These are phyloP conservation scores for Diplodus puntazzo DNA, from an alignment of 2,797 vertebrate species.

Conservation along the genomic window DNA sequence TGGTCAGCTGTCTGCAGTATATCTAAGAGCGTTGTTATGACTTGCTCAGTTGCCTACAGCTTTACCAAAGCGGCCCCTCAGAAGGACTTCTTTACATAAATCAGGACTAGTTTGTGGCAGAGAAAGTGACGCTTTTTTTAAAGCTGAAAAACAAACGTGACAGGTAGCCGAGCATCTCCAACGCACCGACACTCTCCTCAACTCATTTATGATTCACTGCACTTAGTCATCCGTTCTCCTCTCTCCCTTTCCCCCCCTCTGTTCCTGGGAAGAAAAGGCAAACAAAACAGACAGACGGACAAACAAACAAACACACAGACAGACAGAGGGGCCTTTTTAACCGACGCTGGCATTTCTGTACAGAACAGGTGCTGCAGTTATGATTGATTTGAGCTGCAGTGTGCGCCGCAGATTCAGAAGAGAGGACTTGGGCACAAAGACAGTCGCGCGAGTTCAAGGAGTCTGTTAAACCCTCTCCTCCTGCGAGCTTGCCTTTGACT, in stretches of 20 bases:
- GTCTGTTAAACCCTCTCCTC: slow-evolving; percentile 56
- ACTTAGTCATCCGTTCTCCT: slow-evolving; percentile 63
- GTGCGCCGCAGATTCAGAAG: slow-evolving; percentile 53
- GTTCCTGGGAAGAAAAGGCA: slow-evolving; percentile 50
- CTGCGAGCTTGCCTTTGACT: slow-evolving; percentile 51
- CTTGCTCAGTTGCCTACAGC: slow-evolving; percentile 36
- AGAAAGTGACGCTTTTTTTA: slow-evolving; percentile 14
- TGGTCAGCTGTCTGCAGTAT: slow-evolving; percentile 45
- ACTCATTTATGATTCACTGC: slow-evolving; percentile 73
- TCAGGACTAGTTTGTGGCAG: slow-evolving; percentile 32
- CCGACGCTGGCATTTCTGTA: slow-evolving; percentile 57
- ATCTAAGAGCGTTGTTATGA: slow-evolving; percentile 37
- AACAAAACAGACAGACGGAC: slow-evolving; percentile 51
- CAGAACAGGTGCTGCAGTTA: slow-evolving; percentile 54
- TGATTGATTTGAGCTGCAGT: slow-evolving; percentile 67
- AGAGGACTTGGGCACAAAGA: slow-evolving; percentile 33
- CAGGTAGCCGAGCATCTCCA: slow-evolving; percentile 63
- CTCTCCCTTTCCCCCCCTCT: slow-evolving; percentile 12
- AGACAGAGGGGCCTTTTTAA: slow-evolving; percentile 59
- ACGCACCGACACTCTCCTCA: slow-evolving; percentile 44
- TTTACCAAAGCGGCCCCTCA: slow-evolving; percentile 54
- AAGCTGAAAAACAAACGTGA: slow-evolving; percentile 46
- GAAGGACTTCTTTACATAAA: slow-evolving; percentile 63
- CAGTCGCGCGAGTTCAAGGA: slow-evolving; percentile 42
- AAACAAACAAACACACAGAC: slow-evolving; percentile 56